Percentiles rank a stretch among this genome's conserved stretches.
Conservation (phyloP, 2,113 vertebrate species). For the Strix uralensis region DNA sequence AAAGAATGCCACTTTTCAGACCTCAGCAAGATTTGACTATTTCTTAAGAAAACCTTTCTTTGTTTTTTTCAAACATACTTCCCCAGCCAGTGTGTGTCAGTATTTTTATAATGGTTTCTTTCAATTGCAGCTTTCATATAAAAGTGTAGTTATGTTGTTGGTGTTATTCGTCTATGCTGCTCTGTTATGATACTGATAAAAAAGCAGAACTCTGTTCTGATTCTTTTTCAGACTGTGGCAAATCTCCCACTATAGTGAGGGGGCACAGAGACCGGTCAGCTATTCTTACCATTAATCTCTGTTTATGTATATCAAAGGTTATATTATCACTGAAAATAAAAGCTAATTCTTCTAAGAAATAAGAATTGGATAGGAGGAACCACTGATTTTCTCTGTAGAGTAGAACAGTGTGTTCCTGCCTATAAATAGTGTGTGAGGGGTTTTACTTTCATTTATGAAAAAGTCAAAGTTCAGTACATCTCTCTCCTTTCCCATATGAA, state of each 20-base stretch:
- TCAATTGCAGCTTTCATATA: not conserved
- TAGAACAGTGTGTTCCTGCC: not conserved
- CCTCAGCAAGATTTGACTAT: not conserved
- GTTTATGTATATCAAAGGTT: not conserved
- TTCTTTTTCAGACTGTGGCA: not conserved
- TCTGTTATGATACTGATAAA: not conserved
- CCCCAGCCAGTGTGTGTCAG: not conserved
- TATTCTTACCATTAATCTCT: not conserved
- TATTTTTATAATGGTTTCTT: not conserved
- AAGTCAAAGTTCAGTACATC: not conserved
- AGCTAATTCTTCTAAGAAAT: not conserved
- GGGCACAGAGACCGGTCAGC: not conserved
- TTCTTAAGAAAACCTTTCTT: not conserved
- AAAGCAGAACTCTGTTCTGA: not conserved
- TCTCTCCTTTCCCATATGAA: not conserved
- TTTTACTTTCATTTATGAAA: not conserved
- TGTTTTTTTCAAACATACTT: not conserved
- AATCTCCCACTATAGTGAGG: not conserved
- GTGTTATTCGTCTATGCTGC: not conserved
- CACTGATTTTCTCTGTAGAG: not conserved
- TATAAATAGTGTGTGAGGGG: not conserved
- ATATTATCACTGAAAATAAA: not conserved
- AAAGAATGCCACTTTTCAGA: not conserved
- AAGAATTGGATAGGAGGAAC: not conserved
- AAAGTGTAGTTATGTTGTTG: not conserved